Evolutionary conservation across 2,888 invertebrate species (phyloP).

Genomic region (Scaptomyza cyrtandrae): DNA sequence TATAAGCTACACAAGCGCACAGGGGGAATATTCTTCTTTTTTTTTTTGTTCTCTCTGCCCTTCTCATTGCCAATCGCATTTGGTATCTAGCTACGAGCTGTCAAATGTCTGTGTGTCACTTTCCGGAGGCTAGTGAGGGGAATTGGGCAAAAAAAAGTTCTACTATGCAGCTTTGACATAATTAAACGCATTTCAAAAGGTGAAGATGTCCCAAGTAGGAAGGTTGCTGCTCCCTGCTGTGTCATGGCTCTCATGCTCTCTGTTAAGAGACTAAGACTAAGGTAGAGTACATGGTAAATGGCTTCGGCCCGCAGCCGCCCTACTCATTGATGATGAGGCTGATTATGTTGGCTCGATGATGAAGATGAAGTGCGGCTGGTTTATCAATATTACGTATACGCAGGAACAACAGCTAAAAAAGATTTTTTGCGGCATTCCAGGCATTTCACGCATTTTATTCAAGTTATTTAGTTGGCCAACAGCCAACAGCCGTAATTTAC

Average conservation of each 20-base stretch:
- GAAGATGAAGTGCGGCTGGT: constrained; percentile 67
- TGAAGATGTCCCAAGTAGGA: constrained; percentile 41
- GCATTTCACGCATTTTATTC: constrained; percentile 61
- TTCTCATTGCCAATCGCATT: constrained; percentile 18
- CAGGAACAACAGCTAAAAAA: constrained; percentile 57
- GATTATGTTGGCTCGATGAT: constrained; percentile 67
- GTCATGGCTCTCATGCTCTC: constrained; percentile 22
- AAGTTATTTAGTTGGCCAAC: constrained; percentile 60
- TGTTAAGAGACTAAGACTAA: constrained; percentile 7
- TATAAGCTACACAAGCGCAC: constrained; percentile 9
- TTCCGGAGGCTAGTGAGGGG: constrained; percentile 27
- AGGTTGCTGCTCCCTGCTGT: constrained; percentile 25
- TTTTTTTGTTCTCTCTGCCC: constrained; percentile 4
- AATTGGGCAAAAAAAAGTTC: constrained; percentile 17
- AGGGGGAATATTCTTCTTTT: constrained; percentile 14
- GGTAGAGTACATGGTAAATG: constrained; percentile 9
- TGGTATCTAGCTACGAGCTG: constrained; percentile 32
- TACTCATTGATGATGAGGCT: constrained; percentile 60
- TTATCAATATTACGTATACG: constrained; percentile 69
- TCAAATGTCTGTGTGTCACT: constrained; percentile 24
- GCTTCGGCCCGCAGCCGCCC: neutral
- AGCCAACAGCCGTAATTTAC: constrained; percentile 28
- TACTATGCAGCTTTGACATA: constrained; percentile 70
- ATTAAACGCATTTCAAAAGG: constrained; percentile 77
- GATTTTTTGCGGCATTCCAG: constrained; percentile 69